Percentiles rank a stretch among this genome's conserved stretches.
These are phyloP conservation scores for Thunnus albacares DNA, from an alignment of 2,797 vertebrate species.

Conservation along the genomic window DNA sequence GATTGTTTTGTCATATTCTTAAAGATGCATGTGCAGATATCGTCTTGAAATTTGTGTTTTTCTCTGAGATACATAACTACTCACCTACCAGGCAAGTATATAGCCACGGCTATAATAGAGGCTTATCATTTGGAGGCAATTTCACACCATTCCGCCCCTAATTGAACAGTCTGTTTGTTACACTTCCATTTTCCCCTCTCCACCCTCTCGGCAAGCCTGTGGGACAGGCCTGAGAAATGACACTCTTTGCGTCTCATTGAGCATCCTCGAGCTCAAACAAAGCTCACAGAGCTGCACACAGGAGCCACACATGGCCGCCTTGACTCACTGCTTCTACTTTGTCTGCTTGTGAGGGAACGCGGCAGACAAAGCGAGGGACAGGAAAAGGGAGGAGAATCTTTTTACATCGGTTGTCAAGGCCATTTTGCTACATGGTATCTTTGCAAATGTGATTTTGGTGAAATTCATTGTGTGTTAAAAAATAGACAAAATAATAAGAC, in stretches of 20 bases:
- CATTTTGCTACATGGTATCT: slow-evolving; percentile 24
- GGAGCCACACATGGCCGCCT: slow-evolving; percentile 69
- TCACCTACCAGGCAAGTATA: slow-evolving; percentile 80
- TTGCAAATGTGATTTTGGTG: slow-evolving; percentile 1
- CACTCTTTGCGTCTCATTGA: slow-evolving; percentile 88
- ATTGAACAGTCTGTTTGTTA: slow-evolving; percentile 91
- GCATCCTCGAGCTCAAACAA: slow-evolving; percentile 85
- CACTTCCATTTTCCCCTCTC: slow-evolving; percentile 84
- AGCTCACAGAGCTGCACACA: slow-evolving; percentile 76
- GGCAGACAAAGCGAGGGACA: slow-evolving; percentile 44
- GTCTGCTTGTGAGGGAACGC: slow-evolving; percentile 67
- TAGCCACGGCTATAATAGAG: slow-evolving; percentile 82
- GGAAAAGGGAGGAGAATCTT: slow-evolving; percentile 38
- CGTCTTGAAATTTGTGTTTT: slow-evolving; percentile 40
- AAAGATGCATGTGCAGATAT: slow-evolving; percentile 57
- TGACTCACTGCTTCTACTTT: slow-evolving; percentile 76
- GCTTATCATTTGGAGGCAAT: slow-evolving; percentile 90
- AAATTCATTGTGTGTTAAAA: slow-evolving; percentile 31
- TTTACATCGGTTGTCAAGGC: slow-evolving; percentile 39
- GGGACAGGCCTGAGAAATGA: slow-evolving; percentile 88
- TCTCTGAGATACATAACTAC: slow-evolving; percentile 60
- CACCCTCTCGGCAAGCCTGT: slow-evolving; percentile 75
- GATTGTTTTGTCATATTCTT: slow-evolving; percentile 62
- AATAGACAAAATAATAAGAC: slow-evolving; percentile 9
- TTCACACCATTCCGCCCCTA: slow-evolving; percentile 89